phyloP scores from a whole-genome alignment of 2,888 invertebrate species.

The Melanostoma scalare region DNA sequence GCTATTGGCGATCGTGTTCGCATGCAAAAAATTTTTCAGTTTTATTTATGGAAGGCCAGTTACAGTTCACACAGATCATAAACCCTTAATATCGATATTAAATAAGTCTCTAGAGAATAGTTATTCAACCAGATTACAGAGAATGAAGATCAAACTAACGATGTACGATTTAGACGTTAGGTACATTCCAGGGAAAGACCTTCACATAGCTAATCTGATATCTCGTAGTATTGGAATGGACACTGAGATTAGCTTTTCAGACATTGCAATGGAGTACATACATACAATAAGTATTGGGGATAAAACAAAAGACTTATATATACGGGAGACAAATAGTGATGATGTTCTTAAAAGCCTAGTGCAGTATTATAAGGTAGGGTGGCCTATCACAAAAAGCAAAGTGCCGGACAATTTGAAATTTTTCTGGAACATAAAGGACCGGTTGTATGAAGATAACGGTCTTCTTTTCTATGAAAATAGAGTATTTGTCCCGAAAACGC shows the following conservation, averaged over 20 bases:
- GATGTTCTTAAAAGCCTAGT: background rate
- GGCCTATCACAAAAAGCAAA: background rate
- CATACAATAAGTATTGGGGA: background rate
- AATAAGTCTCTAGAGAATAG: conserved; percentile 63
- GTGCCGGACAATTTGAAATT: background rate
- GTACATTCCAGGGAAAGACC: background rate
- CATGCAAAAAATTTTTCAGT: background rate
- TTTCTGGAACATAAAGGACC: conserved; percentile 1
- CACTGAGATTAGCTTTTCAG: background rate
- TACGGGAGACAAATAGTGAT: background rate
- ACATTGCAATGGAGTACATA: background rate
- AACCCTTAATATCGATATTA: background rate
- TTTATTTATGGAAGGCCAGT: conserved; percentile 72
- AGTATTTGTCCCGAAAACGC: conserved; percentile 8
- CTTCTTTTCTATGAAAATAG: conserved; percentile 23
- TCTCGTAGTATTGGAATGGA: background rate
- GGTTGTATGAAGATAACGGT: conserved; percentile 7
- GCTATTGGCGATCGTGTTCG: background rate
- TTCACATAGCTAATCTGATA: background rate
- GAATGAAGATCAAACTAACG: conserved; percentile 72
- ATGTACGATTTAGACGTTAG: conserved; percentile 59
- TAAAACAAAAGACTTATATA: conserved; percentile 1
- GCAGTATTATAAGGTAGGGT: background rate
- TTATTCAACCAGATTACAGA: conserved; percentile 71
- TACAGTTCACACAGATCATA: conserved; percentile 27